Base-by-base conservation (phyloP, 2,888 invertebrate genomes). In the Rhorus exstirpatorius region DNA sequence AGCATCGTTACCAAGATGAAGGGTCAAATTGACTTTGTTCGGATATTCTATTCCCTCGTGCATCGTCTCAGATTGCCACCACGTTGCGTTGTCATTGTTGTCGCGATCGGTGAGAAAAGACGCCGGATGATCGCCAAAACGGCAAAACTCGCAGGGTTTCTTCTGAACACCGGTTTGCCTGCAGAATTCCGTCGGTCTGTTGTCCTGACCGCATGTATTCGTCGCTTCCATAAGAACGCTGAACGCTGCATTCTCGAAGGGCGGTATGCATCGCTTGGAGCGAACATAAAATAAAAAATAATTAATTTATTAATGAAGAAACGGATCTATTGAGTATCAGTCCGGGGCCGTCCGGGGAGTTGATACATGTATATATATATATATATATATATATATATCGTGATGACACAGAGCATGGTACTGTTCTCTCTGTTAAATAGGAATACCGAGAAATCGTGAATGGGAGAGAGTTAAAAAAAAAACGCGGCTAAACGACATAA, bases 31-130 rank as follows among this genome's bases (percentile, higher is more conserved):
- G 87, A 99, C 99, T 93, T 96, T 96, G 89, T 96, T 96, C 0
- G 98, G 98, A 92, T 97, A 97, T 92, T 98, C 97, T 75, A 98
- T 96, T 26, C 96, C 97, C 90, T 99, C 98, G 89, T 95, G 95
- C 98, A 99, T 99, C 1, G 99, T 99, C 92, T 99, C 98, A 0
- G 98, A 98, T 92, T 99, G 98, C 99, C 99, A 99, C 98, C 98
- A 99, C 0, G 98, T 98, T 86, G 97, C 96, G 91, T 97, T 97
- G 86, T 97, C 97, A 83, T 96, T 96, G 92, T 97, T 97, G 92
- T 99, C 97, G 88, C 95, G 95, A 93, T 99, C 99, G 1, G 99
- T 99, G 87, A 99, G 94, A 93, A 95, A 97, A 68, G 94, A 93
- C 14, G 97, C 94, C 58, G 96, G 95, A 91, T 97, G 97, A 83